Conservation (phyloP, 2,888 invertebrate genomes). For the Axea sp. region DNA sequence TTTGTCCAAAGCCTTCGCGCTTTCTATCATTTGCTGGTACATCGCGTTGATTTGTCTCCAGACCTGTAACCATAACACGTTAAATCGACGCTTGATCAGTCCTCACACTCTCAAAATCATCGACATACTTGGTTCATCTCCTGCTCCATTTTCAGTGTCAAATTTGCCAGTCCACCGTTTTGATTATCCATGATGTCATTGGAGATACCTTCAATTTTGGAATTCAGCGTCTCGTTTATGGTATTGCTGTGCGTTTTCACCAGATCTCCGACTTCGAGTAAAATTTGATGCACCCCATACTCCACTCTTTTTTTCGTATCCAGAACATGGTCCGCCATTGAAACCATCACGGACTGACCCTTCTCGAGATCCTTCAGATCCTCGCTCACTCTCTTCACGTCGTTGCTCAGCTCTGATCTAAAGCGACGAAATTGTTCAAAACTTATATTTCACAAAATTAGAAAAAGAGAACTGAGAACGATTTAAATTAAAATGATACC, state of each 20-base stretch:
- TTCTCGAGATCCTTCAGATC: constrained; percentile 83
- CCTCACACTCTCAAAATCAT: constrained; percentile 8
- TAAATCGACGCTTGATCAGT: too few relatives aligned
- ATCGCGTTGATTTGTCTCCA: constrained; percentile 95
- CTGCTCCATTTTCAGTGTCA: constrained; percentile 88
- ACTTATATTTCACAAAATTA: too few relatives aligned
- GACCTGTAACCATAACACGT: constrained; percentile 78
- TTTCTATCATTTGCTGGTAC: constrained; percentile 90
- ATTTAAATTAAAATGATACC: too few relatives aligned
- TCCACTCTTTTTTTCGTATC: constrained; percentile 92
- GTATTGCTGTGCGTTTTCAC: constrained; percentile 84
- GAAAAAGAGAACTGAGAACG: too few relatives aligned
- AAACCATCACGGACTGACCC: constrained; percentile 88
- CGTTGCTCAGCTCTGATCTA: constrained; percentile 72
- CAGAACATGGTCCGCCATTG: constrained; percentile 91
- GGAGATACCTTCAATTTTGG: constrained; percentile 86
- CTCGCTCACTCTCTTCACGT: constrained; percentile 70
- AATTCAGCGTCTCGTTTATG: constrained; percentile 84
- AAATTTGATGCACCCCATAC: constrained; percentile 90
- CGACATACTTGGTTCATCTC: constrained; percentile 85
- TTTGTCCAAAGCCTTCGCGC: constrained; percentile 86
- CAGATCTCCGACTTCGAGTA: constrained; percentile 86
- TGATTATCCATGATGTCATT: constrained; percentile 86
- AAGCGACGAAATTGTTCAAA: too few relatives aligned
- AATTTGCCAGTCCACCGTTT: constrained; percentile 85